Base-by-base conservation (phyloP, 1,140 invertebrate species). In the Zaprionus taronus region DNA sequence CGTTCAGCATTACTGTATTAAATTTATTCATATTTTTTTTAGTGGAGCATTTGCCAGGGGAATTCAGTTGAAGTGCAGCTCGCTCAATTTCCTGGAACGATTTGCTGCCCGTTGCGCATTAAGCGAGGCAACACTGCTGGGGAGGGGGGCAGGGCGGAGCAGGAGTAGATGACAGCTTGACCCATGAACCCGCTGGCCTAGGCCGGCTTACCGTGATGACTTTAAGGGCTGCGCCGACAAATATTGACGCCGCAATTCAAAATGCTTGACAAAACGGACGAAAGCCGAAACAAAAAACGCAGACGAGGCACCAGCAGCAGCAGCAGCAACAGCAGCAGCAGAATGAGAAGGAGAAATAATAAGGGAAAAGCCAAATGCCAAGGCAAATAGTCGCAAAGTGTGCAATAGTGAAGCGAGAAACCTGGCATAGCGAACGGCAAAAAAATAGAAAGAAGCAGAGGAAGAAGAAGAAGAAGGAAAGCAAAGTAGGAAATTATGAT, bases 401-500 rank as follows among this genome's bases (percentile, higher is more conserved):
- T 71, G 72, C 72, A 75, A 64, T 68, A 64, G 60, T 15, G 51
- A 60, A 63, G 51, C 38, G 34, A 64, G 51, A 64, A 55, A 60
- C 24, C 28, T 34, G 41, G 24, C 70, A 55, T 20, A 67, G 49
- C 31, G 44, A 51, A 56, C 22, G 58, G 61, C 60, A 68, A 53
- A 71, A 71, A 75, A 73, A 71, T n/a, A 9, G n/a, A 17, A 7
- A 47, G 41, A 7, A 17, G 15, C 2, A n/a, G 20, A 1, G 20
- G 20, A 20, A 41, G 15, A 9, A 44, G 41, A 14, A 12, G 36
- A 17, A 17, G 41, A 75, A 65, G 65, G 62, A 85, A 90, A 87
- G 84, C 70, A 87, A 87, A 87, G 81, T 79, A 80, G 83, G 80
- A 86, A 90, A 87, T 87, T 87, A 87, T 87, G 84, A 87, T 87